Conservation (phyloP, 1,140 invertebrate species). For the Babylonia areolata region DNA sequence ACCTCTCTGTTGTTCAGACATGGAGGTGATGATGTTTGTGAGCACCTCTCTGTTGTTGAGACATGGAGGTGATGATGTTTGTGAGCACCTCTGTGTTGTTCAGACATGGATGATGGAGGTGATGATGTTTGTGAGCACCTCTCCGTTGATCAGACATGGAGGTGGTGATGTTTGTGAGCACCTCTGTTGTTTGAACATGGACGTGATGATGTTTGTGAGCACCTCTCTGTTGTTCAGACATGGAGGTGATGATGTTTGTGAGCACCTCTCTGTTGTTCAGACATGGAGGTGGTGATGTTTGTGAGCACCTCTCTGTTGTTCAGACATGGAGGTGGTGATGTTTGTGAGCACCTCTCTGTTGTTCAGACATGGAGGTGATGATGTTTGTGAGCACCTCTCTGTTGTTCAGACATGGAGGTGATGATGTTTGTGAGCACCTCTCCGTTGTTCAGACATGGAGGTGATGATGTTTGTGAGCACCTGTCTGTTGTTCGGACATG, state of each 20-base stretch:
- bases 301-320: background rate
- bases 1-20: slow-evolving; percentile 11
- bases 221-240: slow-evolving; percentile 11
- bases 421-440: background rate
- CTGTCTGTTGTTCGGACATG: slow-evolving; percentile 7
- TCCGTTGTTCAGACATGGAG: too few species aligned
- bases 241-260: too few species aligned
- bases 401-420: too few species aligned
- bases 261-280: background rate
- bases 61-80: too few species aligned
- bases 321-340: too few species aligned
- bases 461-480: background rate
- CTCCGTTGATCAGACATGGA: too few species aligned
- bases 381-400: background rate
- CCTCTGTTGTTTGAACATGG: too few species aligned
- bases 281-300: too few species aligned
- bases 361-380: too few species aligned
- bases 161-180: background rate
- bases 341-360: background rate
- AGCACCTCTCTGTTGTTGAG: background rate
- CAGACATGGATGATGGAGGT: too few species aligned
- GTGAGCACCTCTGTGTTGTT: background rate
- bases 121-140: background rate
- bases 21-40: too few species aligned
- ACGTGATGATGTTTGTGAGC: background rate